Evolutionary conservation across 2,797 vertebrate genomes (phyloP).

Genomic region (Phaenicophaeus curvirostris): DNA sequence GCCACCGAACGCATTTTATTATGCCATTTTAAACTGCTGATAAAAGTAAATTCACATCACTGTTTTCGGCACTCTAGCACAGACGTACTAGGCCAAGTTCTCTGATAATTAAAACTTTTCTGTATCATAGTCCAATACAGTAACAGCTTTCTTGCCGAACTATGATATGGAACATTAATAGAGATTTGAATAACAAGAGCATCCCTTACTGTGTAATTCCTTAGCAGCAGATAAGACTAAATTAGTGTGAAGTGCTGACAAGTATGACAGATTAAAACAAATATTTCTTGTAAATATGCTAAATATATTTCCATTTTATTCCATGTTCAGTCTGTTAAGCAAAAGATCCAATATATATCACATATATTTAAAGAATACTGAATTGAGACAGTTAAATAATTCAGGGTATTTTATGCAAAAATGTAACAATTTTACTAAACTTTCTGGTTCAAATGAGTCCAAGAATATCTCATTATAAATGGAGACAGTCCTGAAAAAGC

Average conservation of each 20-base stretch:
- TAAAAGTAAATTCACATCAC: conserved; percentile 14
- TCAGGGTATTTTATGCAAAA: conserved; percentile 72
- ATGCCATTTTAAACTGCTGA: conserved; percentile 1
- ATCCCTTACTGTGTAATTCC: conserved; percentile 39
- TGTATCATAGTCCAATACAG: conserved; percentile 7
- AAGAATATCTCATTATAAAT: conserved; percentile 85
- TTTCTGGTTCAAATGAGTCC: conserved; percentile 83
- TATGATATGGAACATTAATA: conserved; percentile 54
- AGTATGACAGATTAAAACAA: conserved; percentile 70
- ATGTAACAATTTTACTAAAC: conserved; percentile 78
- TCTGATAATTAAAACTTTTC: conserved; percentile 61
- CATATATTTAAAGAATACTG: background rate
- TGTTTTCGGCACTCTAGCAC: background rate
- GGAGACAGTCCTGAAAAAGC: conserved; percentile 82
- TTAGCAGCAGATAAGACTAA: conserved; percentile 66
- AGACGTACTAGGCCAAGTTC: conserved; percentile 25
- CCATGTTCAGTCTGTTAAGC: background rate
- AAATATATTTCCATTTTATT: conserved; percentile 20
- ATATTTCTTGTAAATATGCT: conserved; percentile 45
- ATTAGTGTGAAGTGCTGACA: conserved; percentile 65
- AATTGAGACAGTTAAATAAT: conserved; percentile 57
- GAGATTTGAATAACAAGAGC: conserved; percentile 67
- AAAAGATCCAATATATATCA: conserved; percentile 20
- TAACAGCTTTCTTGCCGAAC: conserved; percentile 46
- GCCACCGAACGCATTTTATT: background rate